Base-by-base conservation (phyloP, 2,113 vertebrate genomes). In the Zosterops borbonicus region DNA sequence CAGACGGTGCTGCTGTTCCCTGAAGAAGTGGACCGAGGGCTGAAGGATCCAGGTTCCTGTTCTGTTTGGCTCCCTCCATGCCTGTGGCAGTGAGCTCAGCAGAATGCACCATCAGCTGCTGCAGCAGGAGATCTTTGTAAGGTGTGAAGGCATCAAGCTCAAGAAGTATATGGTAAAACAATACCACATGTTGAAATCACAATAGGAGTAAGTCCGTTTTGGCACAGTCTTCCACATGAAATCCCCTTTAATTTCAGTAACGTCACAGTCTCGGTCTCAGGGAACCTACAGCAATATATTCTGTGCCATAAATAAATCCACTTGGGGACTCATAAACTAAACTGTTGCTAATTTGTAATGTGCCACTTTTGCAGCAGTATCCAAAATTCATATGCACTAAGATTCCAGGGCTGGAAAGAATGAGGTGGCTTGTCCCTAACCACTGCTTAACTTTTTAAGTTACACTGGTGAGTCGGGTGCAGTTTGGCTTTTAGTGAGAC, bases 311-410 rank as follows among this genome's bases (percentile, higher is more conserved):
- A 97, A 97, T 96, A 94, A 96, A 96, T 83, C 83, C 91, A 93
- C 94, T 93, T 44, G 77, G 95, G 97, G 94, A 86, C 91, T 96
- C 94, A 94, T 97, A 97, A 97, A 97, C 75, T 70, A 95, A 97
- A 95, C 95, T 94, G 69, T 94, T 97, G 92, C 96, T 97, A 97
- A 97, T 98, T 96, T 97, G 97, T 95, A 96, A 96, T 85, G 94
- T 96, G 97, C 94, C 94, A 97, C 93, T 97, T 97, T 97, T 96
- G 95, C 92, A 93, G 83, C 53, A 90, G 65, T 94, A 86, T 96
- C 97, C 95, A 97, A 97, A 97, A 97, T 94, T 97, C 94, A 81
- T 97, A 86, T 84, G 73, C 62, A 75, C 52, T 83, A 14, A 91
- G 94, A 96, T 95, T 97, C 95, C 97, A 93, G 90, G 78, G 65